Conservation (phyloP, 2,113 vertebrate species). For the Mormyrus lacerda region DNA sequence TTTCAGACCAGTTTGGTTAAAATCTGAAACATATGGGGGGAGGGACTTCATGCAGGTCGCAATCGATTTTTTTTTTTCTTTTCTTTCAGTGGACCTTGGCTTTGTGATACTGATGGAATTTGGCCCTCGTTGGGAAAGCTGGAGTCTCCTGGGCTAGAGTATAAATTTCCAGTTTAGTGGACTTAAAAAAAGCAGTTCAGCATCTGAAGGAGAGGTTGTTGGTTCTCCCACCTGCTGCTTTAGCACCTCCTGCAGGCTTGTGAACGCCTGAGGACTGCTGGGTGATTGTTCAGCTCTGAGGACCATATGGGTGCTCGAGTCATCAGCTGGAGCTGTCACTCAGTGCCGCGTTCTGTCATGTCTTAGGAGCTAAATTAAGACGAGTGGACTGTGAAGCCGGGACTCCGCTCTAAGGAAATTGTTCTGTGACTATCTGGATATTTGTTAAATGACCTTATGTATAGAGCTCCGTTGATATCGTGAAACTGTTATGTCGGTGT, state of each 20-base stretch:
- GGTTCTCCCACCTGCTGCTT: neutral
- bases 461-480: neutral
- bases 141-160: neutral
- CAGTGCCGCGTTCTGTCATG: neutral
- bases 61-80: neutral
- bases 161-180: neutral
- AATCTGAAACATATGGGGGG: too few relatives aligned
- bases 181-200: neutral
- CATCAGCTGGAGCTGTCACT: neutral
- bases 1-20: too few relatives aligned
- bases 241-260: neutral
- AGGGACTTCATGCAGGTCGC: too few relatives aligned
- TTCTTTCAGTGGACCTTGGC: neutral
- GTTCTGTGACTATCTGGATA: neutral
- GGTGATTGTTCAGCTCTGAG: neutral
- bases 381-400: neutral
- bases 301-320: neutral
- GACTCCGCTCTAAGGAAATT: neutral
- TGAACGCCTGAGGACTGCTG: neutral
- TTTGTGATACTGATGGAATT: neutral
- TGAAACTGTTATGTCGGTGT: neutral
- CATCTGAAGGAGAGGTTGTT: neutral
- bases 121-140: neutral
- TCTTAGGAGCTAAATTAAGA: neutral
- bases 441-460: neutral